Evolutionary conservation across 2,113 vertebrate genomes (phyloP).

Genomic region (Carlito syrichta): DNA sequence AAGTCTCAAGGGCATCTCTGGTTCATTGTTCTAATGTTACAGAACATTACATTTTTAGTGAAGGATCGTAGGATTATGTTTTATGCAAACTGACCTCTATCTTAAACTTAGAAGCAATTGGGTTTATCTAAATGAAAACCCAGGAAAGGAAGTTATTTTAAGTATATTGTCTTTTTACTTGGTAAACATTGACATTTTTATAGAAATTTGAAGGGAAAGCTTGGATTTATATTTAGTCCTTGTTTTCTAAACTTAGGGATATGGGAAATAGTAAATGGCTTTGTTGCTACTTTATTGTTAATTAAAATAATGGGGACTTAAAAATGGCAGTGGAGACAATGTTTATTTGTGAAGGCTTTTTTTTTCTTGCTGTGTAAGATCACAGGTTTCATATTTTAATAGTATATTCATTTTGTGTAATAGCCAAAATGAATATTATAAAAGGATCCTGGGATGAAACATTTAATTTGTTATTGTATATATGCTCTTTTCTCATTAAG

Average conservation of each 20-base stretch:
- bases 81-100: background rate
- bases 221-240: constrained; percentile 6
- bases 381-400: constrained; percentile 22
- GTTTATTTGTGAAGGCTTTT: background rate
- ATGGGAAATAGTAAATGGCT: background rate
- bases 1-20: constrained; percentile 52
- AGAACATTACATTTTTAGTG: constrained; percentile 41
- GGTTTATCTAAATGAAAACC: constrained; percentile 39
- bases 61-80: background rate
- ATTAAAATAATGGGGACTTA: background rate
- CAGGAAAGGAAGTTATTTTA: background rate
- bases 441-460: background rate
- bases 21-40: constrained; percentile 48
- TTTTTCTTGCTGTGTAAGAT: background rate
- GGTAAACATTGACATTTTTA: background rate
- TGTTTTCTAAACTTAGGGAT: constrained; percentile 28
- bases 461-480: background rate
- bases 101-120: constrained; percentile 35
- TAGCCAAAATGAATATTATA: background rate
- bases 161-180: background rate
- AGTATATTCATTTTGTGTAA: constrained; percentile 1
- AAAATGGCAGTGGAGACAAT: background rate
- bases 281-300: background rate
- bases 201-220: background rate
- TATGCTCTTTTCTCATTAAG: constrained; percentile 4